A percentile compares a stretch with the other conserved stretches of the same genome.
Evolutionary conservation across 2,888 invertebrate species (phyloP).

Genomic region (Chymomyza fuscimana): DNA sequence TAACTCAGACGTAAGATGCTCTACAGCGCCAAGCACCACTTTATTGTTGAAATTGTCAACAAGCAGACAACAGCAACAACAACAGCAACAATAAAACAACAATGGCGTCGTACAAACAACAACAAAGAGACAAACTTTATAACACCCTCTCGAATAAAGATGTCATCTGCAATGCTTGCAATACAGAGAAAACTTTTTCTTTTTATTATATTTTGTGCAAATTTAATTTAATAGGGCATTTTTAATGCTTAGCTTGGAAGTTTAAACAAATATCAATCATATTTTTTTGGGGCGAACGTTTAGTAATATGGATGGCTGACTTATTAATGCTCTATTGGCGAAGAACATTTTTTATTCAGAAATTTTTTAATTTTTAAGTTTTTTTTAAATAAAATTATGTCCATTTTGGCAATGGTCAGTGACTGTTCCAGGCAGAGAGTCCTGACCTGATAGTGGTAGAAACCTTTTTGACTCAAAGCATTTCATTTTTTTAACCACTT

Average conservation of each 20-base stretch:
- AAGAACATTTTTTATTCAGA: too few relatives aligned
- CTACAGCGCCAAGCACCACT: slow-evolving; percentile 41
- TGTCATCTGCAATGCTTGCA: slow-evolving; percentile 68
- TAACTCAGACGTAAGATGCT: not conserved
- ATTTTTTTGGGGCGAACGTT: not conserved
- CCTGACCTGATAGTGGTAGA: too few relatives aligned
- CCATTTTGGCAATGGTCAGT: too few relatives aligned
- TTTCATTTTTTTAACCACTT: too few relatives aligned
- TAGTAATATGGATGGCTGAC: too few relatives aligned
- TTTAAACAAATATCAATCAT: not conserved
- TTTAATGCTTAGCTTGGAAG: not conserved
- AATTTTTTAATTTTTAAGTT: too few relatives aligned
- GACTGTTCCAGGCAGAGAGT: too few relatives aligned
- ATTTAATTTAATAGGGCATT: not conserved
- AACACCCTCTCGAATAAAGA: slow-evolving; percentile 50
- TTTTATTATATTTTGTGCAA: slow-evolving; percentile 20
- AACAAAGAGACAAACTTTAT: slow-evolving; percentile 6
- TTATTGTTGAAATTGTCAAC: slow-evolving; percentile 64
- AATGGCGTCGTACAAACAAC: slow-evolving; percentile 12
- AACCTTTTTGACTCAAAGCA: too few relatives aligned
- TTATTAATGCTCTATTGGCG: too few relatives aligned
- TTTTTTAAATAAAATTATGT: too few relatives aligned
- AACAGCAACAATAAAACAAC: not conserved
- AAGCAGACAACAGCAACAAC: slow-evolving; percentile 37
- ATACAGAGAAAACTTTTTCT: slow-evolving; percentile 49